phyloP scores from a whole-genome alignment of 2,113 vertebrate genomes.

The Echinops telfairi region DNA sequence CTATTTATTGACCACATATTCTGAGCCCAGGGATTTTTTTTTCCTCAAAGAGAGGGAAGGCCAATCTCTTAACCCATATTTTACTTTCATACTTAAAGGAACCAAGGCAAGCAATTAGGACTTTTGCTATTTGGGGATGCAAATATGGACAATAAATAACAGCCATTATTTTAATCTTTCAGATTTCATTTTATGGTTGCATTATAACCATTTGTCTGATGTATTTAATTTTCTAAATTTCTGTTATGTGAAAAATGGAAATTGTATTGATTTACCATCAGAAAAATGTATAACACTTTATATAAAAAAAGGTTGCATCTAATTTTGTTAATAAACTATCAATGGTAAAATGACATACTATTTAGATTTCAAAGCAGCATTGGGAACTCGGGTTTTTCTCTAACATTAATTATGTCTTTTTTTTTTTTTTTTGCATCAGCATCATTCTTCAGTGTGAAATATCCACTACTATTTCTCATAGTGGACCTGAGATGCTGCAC shows the following conservation, averaged over 20 bases:
- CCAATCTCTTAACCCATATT: constrained; percentile 55
- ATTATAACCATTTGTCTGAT: constrained; percentile 80
- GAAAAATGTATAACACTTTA: constrained; percentile 85
- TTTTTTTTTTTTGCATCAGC: constrained; percentile 65
- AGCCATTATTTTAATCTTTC: constrained; percentile 69
- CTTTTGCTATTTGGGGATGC: constrained; percentile 70
- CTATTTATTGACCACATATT: constrained; percentile 65
- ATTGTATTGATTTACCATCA: constrained; percentile 87
- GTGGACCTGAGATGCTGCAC: not conserved
- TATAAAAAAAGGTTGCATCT: constrained; percentile 82
- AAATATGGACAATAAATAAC: constrained; percentile 73
- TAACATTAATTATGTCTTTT: constrained; percentile 83
- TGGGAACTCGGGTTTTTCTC: constrained; percentile 76
- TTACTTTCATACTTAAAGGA: constrained; percentile 63
- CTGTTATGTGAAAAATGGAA: constrained; percentile 86
- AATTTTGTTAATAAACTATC: constrained; percentile 89
- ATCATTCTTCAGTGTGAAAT: constrained; percentile 45
- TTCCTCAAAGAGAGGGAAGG: constrained; percentile 58
- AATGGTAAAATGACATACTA: constrained; percentile 85
- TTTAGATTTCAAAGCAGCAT: constrained; percentile 85
- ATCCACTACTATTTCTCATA: not conserved
- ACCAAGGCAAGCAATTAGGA: constrained; percentile 62
- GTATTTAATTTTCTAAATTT: constrained; percentile 86
- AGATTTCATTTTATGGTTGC: constrained; percentile 79
- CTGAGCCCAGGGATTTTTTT: constrained; percentile 19